Evolutionary conservation across 1,140 invertebrate genomes (phyloP), one percentile per base, ranked within the genome.

Genomic region (Pemphigus obesinymphae): DNA sequence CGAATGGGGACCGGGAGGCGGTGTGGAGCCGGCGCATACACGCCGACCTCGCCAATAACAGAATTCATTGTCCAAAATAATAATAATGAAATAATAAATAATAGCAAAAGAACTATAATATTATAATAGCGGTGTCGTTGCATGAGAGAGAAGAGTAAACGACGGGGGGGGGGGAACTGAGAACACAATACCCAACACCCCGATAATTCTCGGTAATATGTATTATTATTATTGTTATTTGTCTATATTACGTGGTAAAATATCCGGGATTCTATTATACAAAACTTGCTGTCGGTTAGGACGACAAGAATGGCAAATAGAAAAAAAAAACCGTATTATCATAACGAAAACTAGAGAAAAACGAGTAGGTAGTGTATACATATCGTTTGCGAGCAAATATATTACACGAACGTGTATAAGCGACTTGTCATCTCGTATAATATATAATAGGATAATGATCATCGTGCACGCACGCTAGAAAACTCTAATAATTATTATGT

Each of bases 11-110:
- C 53, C 75, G 55, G n/a, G 76, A 63, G 55, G 76, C 76, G 76
- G 55, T 61, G 34, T 61, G 37, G 75, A 78, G 53, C 53, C 75
- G 75, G 75, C 75, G 75, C 75, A 43, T 61, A 37, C 76, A 61
- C 53, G 53, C 53, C 76, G 76, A 80, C 76, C 76, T 80, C 76
- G 76, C 76, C 76, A 80, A 80, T 45, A 80, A 80, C 76, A 63
- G 53, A 80, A 45, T 37, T 43, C 76, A 45, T 80, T 80, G 76
- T 80, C 76, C 53, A 17, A 45, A 61, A 63, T 10, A 61, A 61
- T 8, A 68, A n/a, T 10, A 68, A 68, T n/a, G 37, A 68, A 37
- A 68, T 29, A 13, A n/a, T n/a, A n/a, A n/a, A n/a, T n/a, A n/a
- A n/a, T n/a, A n/a, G n/a, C n/a, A n/a, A n/a, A n/a, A n/a, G n/a